Evolutionary conservation across 2,888 invertebrate species (phyloP).

Genomic region (Heliconius charithonia): DNA sequence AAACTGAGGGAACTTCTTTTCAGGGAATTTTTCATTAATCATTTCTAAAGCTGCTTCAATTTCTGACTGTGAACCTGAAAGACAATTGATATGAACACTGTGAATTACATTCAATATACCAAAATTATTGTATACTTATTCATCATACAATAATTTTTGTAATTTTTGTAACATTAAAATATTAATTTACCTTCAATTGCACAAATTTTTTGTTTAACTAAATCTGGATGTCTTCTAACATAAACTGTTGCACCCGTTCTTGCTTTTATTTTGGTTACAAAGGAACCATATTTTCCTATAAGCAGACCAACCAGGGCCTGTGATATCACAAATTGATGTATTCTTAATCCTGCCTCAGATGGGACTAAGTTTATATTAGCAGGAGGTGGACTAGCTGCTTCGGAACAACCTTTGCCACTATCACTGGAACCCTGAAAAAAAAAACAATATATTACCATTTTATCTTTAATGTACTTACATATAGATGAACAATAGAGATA

Average conservation of each 20-base stretch:
- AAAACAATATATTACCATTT: neutral
- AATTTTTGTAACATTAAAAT: neutral
- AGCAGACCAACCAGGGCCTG: constrained; percentile 91
- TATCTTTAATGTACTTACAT: neutral
- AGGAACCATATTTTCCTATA: constrained; percentile 92
- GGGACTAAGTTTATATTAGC: constrained; percentile 82
- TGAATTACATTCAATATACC: constrained; percentile 5
- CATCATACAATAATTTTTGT: too few relatives aligned
- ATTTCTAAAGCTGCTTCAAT: constrained; percentile 92
- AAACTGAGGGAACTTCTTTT: constrained; percentile 90
- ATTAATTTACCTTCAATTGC: constrained; percentile 87
- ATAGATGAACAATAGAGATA: constrained; percentile 14
- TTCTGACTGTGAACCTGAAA: constrained; percentile 87
- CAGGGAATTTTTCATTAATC: constrained; percentile 93
- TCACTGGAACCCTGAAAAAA: constrained; percentile 88
- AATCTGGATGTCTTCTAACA: constrained; percentile 90
- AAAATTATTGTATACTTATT: neutral
- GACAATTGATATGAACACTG: constrained; percentile 10
- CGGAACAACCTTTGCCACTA: constrained; percentile 92
- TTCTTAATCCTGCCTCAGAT: constrained; percentile 74
- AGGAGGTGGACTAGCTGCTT: constrained; percentile 88
- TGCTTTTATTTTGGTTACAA: constrained; percentile 91
- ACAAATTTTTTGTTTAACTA: constrained; percentile 91
- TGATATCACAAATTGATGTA: constrained; percentile 90
- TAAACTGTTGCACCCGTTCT: constrained; percentile 91